phyloP scores from a whole-genome alignment of 2,888 invertebrate genomes.

The Andrena dorsata region DNA sequence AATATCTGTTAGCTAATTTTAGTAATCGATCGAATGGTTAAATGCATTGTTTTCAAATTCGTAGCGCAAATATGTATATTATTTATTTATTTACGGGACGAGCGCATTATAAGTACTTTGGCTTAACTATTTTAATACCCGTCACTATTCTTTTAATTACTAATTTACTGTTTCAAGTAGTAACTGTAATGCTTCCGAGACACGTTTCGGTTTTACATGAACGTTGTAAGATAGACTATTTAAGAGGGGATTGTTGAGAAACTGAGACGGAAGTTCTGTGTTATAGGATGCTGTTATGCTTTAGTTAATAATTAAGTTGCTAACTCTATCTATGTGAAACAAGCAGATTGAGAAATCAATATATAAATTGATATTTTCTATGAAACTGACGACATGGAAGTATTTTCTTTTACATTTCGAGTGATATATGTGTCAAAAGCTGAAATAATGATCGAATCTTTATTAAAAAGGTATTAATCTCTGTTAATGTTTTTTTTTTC shows the following conservation, averaged over 20 bases:
- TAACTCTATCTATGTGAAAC: slow-evolving; percentile 2
- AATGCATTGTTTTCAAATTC: background rate
- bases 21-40: slow-evolving; percentile 1
- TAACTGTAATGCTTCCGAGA: slow-evolving; percentile 34
- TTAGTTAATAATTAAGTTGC: slow-evolving; percentile 2
- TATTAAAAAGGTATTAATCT: background rate
- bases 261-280: background rate
- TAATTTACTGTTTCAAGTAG: background rate
- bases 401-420: slow-evolving; percentile 7
- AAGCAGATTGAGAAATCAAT: slow-evolving; percentile 20
- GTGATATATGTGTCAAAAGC: background rate
- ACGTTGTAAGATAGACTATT: slow-evolving; percentile 9
- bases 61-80: background rate
- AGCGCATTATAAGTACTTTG: background rate
- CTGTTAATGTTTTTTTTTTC: background rate
- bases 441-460: background rate
- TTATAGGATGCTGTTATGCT: background rate
- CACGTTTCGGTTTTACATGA: slow-evolving; percentile 17
- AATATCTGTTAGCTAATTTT: slow-evolving; percentile 16
- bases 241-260: slow-evolving; percentile 5
- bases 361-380: slow-evolving; percentile 34
- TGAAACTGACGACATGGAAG: slow-evolving; percentile 14
- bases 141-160: too few species aligned
- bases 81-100: background rate
- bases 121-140: background rate